phyloP scores from a whole-genome alignment of 2,113 vertebrate species.

The Xyrauchen texanus region DNA sequence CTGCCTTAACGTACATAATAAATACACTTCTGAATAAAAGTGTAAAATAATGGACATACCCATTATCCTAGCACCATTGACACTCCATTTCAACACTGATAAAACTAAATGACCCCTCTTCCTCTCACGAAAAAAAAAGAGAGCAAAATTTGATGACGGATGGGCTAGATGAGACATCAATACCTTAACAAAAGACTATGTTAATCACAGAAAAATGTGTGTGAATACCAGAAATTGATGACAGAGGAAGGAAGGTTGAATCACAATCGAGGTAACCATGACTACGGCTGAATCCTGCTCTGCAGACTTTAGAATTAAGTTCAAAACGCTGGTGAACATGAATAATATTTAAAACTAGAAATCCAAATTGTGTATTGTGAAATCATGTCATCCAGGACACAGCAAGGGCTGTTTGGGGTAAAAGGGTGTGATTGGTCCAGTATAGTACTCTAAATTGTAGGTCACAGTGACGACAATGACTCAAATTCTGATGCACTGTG shows the following conservation, averaged over 20 bases:
- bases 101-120: too few relatives aligned
- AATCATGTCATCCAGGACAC: neutral
- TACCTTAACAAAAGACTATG: too few relatives aligned
- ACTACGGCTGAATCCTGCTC: neutral
- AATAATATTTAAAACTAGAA: slow-evolving; percentile 1
- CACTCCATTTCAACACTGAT: too few relatives aligned
- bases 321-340: slow-evolving; percentile 17
- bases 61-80: too few relatives aligned
- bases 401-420: neutral
- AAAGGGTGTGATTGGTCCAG: slow-evolving; percentile 19
- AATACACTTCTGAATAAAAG: neutral
- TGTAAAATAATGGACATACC: neutral
- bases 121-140: too few relatives aligned
- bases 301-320: neutral
- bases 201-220: too few relatives aligned
- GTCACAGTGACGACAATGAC: slow-evolving; percentile 35
- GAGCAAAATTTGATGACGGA: too few relatives aligned
- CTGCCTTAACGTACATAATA: slow-evolving; percentile 25
- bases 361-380: neutral
- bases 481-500: slow-evolving; percentile 8
- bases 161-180: too few relatives aligned
- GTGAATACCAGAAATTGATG: too few relatives aligned
- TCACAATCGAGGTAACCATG: too few relatives aligned
- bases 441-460: slow-evolving; percentile 7
- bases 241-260: too few relatives aligned